phyloP scores from a whole-genome alignment of 2,113 vertebrate genomes.

The Ceratotherium simum region DNA sequence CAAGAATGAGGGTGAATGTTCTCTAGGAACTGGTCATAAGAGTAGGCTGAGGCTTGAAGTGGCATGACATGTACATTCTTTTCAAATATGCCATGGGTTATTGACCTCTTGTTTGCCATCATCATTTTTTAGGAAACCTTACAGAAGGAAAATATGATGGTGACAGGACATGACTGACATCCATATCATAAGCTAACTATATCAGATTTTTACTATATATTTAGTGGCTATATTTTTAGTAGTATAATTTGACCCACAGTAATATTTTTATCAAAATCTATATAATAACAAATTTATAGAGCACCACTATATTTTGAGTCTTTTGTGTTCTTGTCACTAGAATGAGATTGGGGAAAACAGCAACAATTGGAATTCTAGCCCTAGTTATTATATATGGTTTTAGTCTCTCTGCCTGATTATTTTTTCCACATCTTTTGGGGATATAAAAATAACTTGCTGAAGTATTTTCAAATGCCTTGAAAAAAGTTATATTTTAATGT shows the following conservation, averaged over 20 bases:
- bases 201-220: background rate
- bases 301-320: background rate
- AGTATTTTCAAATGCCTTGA: background rate
- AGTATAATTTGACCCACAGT: background rate
- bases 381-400: constrained; percentile 42
- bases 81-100: background rate
- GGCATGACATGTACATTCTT: background rate
- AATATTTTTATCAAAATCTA: constrained; percentile 33
- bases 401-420: background rate
- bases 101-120: background rate
- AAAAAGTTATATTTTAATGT: background rate
- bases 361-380: background rate
- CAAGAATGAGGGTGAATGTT: constrained; percentile 4
- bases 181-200: background rate
- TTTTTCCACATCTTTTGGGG: background rate
- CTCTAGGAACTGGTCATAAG: background rate
- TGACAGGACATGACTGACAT: background rate
- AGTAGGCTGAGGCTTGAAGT: background rate
- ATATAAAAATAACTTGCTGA: background rate
- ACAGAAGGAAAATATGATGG: background rate
- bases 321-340: background rate
- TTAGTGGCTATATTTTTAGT: background rate
- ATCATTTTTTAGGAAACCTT: background rate
- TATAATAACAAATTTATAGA: constrained; percentile 7
- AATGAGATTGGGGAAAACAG: background rate